A percentile compares a stretch with the other conserved stretches of the same genome.
These are phyloP conservation scores for Cuculus canorus DNA, from an alignment of 2,797 vertebrate genomes.

Conservation along the genomic window DNA sequence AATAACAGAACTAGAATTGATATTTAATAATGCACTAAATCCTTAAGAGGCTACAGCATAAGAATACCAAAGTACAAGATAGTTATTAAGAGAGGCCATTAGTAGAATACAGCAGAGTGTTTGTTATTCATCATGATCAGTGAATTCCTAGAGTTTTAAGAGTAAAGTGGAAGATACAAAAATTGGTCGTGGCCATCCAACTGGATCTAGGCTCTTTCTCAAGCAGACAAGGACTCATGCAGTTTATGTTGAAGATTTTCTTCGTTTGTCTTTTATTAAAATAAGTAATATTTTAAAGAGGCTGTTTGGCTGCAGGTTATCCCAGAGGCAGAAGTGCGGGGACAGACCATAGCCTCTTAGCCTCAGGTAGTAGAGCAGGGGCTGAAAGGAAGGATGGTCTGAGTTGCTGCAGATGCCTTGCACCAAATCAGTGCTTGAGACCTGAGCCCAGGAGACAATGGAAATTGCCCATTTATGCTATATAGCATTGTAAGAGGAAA, in stretches of 20 bases:
- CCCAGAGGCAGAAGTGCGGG: background rate
- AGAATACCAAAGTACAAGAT: background rate
- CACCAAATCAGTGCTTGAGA: fast-evolving
- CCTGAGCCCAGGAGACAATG: background rate
- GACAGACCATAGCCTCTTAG: fast-evolving
- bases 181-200: background rate
- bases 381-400: background rate
- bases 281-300: background rate
- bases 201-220: background rate
- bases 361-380: background rate
- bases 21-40: background rate
- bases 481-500: background rate
- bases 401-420: background rate
- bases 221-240: background rate
- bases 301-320: background rate
- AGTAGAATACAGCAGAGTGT: background rate
- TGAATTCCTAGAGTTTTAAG: background rate
- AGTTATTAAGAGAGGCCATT: background rate
- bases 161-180: background rate
- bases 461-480: background rate
- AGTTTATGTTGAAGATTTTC: background rate
- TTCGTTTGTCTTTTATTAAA: background rate
- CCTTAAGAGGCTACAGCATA: background rate
- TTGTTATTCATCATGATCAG: background rate
- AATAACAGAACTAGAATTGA: background rate